phyloP scores from a whole-genome alignment of 2,888 invertebrate genomes.

The Cryptus armator region DNA sequence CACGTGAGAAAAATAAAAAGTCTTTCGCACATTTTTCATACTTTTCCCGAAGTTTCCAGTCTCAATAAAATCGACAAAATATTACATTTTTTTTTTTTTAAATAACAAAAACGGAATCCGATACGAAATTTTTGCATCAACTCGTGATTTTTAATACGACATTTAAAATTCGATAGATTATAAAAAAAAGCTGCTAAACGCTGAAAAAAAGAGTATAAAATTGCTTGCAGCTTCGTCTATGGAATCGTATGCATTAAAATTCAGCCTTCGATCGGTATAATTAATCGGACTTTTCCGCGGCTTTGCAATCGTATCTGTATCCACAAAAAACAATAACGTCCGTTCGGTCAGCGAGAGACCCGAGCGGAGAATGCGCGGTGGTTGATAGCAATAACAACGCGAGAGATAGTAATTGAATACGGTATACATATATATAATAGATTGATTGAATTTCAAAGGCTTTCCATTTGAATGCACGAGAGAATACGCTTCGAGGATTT shows the following conservation, averaged over 20 bases:
- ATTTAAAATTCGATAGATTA: no score
- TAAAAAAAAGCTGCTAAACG: no score
- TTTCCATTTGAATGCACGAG: slow-evolving; percentile 53
- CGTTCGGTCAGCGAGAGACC: not conserved
- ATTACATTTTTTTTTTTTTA: no score
- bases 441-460: slow-evolving; percentile 62
- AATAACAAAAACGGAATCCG: no score
- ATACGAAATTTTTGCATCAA: no score
- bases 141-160: no score
- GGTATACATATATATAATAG: slow-evolving; percentile 65
- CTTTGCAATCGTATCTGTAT: not conserved
- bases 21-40: not conserved
- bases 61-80: no score
- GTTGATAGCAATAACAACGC: not conserved
- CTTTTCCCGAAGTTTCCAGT: not conserved
- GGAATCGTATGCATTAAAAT: not conserved
- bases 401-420: slow-evolving; percentile 47
- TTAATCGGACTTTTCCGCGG: not conserved
- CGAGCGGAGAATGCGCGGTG: not conserved
- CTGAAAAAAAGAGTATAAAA: not conserved
- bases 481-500: slow-evolving; percentile 45
- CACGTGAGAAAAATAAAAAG: not conserved
- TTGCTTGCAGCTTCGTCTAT: not conserved
- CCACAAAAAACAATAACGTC: not conserved
- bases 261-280: not conserved